Evolutionary conservation across 2,797 vertebrate species (phyloP).

Genomic region (Distichodus sexfasciatus): DNA sequence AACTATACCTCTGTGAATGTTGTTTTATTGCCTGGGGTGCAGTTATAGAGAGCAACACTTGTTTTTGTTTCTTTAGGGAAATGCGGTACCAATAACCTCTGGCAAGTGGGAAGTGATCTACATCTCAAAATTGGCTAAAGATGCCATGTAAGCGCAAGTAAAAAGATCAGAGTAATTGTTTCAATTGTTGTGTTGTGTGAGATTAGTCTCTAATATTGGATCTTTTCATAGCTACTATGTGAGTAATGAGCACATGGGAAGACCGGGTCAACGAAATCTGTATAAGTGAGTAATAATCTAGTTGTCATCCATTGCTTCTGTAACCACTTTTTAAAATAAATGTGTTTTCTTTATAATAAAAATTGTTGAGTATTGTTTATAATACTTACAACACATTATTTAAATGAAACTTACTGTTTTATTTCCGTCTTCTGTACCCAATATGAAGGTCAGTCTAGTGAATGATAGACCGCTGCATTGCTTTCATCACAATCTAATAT

Average conservation of each 20-base stretch:
- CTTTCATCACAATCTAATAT: not conserved
- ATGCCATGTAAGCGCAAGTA: constrained; percentile 78
- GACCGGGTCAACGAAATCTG: constrained; percentile 86
- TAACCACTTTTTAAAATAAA: not conserved
- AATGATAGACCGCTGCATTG: not conserved
- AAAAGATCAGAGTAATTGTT: not conserved
- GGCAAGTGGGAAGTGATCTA: constrained; percentile 94
- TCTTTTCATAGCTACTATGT: constrained; percentile 86
- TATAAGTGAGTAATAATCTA: constrained; percentile 83
- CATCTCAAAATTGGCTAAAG: constrained; percentile 82
- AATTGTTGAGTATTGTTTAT: too few relatives aligned
- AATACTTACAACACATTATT: too few relatives aligned
- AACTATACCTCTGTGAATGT: not conserved
- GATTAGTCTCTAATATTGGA: constrained; percentile 31
- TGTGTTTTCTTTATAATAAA: not conserved
- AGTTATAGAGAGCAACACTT: constrained; percentile 9
- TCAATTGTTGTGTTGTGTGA: not conserved
- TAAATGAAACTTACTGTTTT: not conserved
- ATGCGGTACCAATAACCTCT: constrained; percentile 76
- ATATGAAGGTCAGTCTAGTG: not conserved
- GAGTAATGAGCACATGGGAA: constrained; percentile 83
- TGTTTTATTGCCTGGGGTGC: constrained; percentile 3
- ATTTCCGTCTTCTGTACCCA: not conserved
- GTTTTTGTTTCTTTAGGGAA: constrained; percentile 76
- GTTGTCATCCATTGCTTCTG: not conserved